Base-by-base conservation (phyloP, 2,113 vertebrate species). In the Bos taurus region DNA sequence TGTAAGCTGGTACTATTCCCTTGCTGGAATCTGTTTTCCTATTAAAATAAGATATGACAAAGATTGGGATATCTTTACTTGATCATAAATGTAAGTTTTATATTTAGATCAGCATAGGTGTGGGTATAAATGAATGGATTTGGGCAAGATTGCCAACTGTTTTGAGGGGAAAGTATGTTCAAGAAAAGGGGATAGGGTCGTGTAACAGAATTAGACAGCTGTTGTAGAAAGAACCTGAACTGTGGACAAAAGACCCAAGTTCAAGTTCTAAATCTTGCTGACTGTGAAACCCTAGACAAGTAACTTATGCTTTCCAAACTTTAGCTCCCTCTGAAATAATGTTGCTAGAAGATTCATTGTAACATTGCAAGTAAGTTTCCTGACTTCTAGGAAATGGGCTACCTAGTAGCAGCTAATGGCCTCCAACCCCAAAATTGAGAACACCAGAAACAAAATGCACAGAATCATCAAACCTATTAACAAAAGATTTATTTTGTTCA, bases 141-240 rank as follows among this genome's bases (percentile, higher is more conserved):
- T 62, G 2, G 16, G 52, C 21, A 90, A 16, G 28, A 60, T 2
- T 87, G 43, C 23, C n/a, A 28, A 36, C 74, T 86, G 26, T 19
- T 86, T 74, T 56, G 59, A 12, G 84, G 64, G n/a, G 43, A 25
- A 52, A 90, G 14, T 40, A 30, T 91, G 40, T 67, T 82, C 67
- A 67, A 14, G 64, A 81, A 50, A 21, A 56, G 3, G 8, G 30
- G 14, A n/a, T 25, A 25, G 30, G 16, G 4, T 36, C 12, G 54
- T 19, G 23, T 9, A n/a, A 46, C 4, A 48, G 43, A 95, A 93
- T 82, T 85, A 96, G 96, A 21, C 16, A 85, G 8, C 40, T 60
- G 15, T 93, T 97, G 88, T 94, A 85, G 83, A 96, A 94, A 97
- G 81, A 98, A 74, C 15, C 54, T 59, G 30, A 80, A n/a, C 3